Percentiles rank a stretch among this genome's conserved stretches.
Conservation (phyloP, 2,888 invertebrate genomes). For the Acleris sparsana region DNA sequence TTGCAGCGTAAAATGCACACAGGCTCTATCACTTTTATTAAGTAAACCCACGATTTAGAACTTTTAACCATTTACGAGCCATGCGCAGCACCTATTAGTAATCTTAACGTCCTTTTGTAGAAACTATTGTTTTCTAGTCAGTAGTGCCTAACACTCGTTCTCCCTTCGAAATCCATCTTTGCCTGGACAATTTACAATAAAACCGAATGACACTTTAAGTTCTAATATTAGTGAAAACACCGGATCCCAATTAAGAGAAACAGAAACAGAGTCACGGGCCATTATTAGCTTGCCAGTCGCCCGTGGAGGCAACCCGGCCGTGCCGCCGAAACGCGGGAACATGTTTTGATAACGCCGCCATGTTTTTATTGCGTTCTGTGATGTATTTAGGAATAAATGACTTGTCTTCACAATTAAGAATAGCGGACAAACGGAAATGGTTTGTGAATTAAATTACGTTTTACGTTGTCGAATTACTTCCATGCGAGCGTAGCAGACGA, state of each 20-base stretch:
- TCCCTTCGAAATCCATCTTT: no score
- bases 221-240: constrained; percentile 37
- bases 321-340: constrained; percentile 61
- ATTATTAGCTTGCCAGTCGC: constrained; percentile 65
- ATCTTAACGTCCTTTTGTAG: no score
- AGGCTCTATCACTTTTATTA: no score
- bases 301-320: constrained; percentile 67
- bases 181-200: neutral
- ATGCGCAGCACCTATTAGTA: no score
- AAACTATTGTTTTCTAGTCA: no score
- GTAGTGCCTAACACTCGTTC: no score
- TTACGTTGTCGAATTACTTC: no score
- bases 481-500: no score
- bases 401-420: neutral
- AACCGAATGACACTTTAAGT: neutral
- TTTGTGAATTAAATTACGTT: neutral
- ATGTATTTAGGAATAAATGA: constrained; percentile 36
- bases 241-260: constrained; percentile 76
- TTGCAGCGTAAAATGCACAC: no score
- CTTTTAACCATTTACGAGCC: no score
- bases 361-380: constrained; percentile 34
- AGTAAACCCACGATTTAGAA: no score
- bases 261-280: constrained; percentile 67
- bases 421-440: no score
- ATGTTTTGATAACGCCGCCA: constrained; percentile 62